Evolutionary conservation across 2,113 vertebrate genomes (phyloP).

Genomic region (Semicossyphus pulcher): DNA sequence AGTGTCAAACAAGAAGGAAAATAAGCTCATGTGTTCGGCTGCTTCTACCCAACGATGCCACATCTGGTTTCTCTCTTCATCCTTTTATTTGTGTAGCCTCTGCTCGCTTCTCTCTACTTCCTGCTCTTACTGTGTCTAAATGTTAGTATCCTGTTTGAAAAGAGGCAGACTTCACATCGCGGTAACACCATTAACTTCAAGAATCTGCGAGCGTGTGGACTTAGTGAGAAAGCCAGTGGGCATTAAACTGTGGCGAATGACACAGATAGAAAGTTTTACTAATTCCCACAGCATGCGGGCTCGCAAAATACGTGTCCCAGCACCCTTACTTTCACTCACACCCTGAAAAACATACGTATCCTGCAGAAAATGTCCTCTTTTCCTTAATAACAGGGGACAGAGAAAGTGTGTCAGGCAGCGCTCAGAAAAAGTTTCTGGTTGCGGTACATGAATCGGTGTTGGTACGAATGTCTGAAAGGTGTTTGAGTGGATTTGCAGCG

Average conservation of each 20-base stretch:
- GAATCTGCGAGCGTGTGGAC: conserved; percentile 31
- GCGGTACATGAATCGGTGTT: conserved; percentile 1
- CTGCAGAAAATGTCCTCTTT: conserved; percentile 49
- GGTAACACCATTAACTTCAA: conserved; percentile 43
- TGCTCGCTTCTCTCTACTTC: conserved; percentile 17
- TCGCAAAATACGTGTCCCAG: conserved; percentile 7
- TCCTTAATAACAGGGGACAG: conserved; percentile 43
- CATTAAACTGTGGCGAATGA: conserved; percentile 62
- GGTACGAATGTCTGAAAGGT: conserved; percentile 1
- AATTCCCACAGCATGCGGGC: conserved; percentile 54
- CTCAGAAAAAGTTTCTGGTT: conserved; percentile 10
- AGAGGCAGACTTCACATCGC: conserved; percentile 29
- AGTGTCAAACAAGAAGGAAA: conserved; percentile 51
- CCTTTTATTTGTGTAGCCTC: neutral
- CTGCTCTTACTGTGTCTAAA: conserved; percentile 7
- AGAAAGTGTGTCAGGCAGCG: conserved; percentile 57
- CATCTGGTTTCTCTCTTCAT: conserved; percentile 1
- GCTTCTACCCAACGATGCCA: conserved; percentile 31
- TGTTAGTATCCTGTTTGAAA: conserved; percentile 38
- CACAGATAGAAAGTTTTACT: conserved; percentile 65
- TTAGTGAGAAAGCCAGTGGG: conserved; percentile 51
- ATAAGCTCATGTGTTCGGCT: conserved; percentile 46
- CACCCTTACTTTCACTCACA: conserved; percentile 1
- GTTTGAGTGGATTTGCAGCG: conserved; percentile 7
- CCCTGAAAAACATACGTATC: conserved; percentile 25